Conservation (phyloP, 2,113 vertebrate genomes). For the Mormyrus lacerda region DNA sequence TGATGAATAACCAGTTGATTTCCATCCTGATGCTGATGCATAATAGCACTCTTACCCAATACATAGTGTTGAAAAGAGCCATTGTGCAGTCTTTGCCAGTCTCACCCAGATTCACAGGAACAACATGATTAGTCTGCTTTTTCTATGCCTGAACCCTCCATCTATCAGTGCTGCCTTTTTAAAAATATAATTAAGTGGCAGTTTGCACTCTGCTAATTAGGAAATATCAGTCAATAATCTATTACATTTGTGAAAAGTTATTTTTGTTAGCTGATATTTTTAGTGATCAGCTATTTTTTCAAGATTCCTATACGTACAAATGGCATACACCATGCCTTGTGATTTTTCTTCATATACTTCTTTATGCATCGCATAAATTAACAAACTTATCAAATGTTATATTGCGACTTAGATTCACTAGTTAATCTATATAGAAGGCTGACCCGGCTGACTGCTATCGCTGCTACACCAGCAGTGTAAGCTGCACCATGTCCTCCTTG, state of each 20-base stretch:
- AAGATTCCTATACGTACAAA: not conserved
- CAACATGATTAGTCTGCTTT: not conserved
- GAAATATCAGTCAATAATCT: not conserved
- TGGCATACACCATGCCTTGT: not conserved
- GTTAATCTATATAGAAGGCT: not conserved
- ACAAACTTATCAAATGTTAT: not conserved
- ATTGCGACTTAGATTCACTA: not conserved
- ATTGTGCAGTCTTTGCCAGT: not conserved
- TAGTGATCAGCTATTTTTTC: not conserved
- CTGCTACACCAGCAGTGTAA: not conserved
- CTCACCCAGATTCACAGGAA: constrained; percentile 4
- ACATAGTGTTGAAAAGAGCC: not conserved
- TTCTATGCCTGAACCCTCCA: not conserved
- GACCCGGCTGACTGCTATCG: not conserved
- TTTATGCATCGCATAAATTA: not conserved
- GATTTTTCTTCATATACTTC: not conserved
- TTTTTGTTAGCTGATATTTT: not conserved
- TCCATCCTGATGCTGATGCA: not conserved
- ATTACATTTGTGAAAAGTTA: not conserved
- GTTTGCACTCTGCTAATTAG: not conserved
- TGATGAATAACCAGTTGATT: not conserved
- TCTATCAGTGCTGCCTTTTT: not conserved
- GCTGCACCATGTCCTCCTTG: not conserved
- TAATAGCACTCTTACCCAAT: not conserved
- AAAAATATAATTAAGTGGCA: not conserved